These are phyloP conservation scores for Microchrysa polita DNA, from an alignment of 2,888 invertebrate genomes.

Conservation along the genomic window DNA sequence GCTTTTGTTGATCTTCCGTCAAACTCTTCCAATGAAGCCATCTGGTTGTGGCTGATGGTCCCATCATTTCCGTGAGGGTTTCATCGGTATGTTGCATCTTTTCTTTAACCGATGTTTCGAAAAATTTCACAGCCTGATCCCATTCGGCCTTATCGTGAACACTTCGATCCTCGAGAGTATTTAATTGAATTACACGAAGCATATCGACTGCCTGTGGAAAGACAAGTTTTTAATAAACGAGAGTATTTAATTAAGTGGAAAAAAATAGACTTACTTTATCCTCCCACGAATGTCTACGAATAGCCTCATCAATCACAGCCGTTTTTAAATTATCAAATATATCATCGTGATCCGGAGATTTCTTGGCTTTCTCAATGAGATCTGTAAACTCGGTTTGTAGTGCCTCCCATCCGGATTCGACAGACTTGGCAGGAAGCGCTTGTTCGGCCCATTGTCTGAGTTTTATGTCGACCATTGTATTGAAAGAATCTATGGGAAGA, in stretches of 20 bases:
- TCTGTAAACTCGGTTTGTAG: conserved; percentile 77
- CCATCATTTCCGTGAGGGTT: conserved; percentile 78
- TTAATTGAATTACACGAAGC: conserved; percentile 92
- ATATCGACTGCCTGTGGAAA: conserved; percentile 73
- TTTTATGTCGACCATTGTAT: conserved; percentile 92
- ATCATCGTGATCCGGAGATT: conserved; percentile 80
- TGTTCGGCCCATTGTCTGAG: conserved; percentile 96
- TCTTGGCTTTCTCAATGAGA: conserved; percentile 73
- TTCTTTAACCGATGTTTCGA: conserved; percentile 84
- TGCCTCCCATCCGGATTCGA: conserved; percentile 88
- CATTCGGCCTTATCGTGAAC: conserved; percentile 89
- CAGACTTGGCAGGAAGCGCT: conserved; percentile 84
- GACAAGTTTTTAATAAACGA: too few species aligned
- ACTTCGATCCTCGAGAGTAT: conserved; percentile 89
- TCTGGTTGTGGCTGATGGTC: conserved; percentile 73
- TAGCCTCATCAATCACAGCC: conserved; percentile 87
- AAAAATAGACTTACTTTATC: conserved; percentile 85
- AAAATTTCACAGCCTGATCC: conserved; percentile 91
- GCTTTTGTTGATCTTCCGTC: conserved; percentile 80
- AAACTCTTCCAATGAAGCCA: conserved; percentile 88
- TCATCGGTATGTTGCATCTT: conserved; percentile 76
- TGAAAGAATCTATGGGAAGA: conserved; percentile 76
- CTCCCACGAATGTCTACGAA: conserved; percentile 92
- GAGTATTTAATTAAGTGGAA: too few species aligned
- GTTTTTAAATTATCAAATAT: conserved; percentile 90